phyloP scores from a whole-genome alignment of 2,888 invertebrate species.

The Sepioteuthis lessoniana region DNA sequence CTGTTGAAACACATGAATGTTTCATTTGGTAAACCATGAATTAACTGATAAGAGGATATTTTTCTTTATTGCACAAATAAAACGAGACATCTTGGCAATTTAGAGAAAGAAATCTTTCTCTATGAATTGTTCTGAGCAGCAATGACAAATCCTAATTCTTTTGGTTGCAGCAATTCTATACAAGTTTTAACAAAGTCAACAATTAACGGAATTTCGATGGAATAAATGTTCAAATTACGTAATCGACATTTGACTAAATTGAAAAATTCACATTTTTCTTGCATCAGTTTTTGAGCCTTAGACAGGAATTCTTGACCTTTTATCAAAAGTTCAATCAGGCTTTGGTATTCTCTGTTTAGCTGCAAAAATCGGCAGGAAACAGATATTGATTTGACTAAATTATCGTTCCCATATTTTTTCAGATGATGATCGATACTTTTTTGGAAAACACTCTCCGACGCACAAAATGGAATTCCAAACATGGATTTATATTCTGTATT shows the following conservation, averaged over 20 bases:
- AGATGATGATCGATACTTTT: background rate
- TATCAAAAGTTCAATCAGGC: background rate
- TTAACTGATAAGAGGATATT: too few relatives aligned
- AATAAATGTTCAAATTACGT: background rate
- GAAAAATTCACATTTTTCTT: background rate
- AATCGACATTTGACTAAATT: background rate
- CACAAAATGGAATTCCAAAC: background rate
- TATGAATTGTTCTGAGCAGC: background rate
- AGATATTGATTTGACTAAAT: background rate
- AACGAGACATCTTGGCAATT: background rate
- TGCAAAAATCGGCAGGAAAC: background rate
- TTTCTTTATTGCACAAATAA: too few relatives aligned
- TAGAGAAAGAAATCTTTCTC: background rate
- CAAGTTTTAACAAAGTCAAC: slow-evolving; percentile 38
- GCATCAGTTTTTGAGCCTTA: background rate
- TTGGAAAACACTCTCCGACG: background rate
- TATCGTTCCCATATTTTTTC: background rate
- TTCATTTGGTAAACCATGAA: too few relatives aligned
- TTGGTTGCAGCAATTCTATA: slow-evolving; percentile 35
- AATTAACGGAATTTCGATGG: background rate
- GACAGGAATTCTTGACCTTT: background rate
- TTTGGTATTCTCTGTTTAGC: background rate
- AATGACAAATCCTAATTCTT: background rate
- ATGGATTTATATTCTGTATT: background rate
- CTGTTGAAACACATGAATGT: too few relatives aligned